Percentiles rank a stretch among this genome's conserved stretches.
phyloP scores from a whole-genome alignment of 2,797 vertebrate genomes.

The Natrix natrix region DNA sequence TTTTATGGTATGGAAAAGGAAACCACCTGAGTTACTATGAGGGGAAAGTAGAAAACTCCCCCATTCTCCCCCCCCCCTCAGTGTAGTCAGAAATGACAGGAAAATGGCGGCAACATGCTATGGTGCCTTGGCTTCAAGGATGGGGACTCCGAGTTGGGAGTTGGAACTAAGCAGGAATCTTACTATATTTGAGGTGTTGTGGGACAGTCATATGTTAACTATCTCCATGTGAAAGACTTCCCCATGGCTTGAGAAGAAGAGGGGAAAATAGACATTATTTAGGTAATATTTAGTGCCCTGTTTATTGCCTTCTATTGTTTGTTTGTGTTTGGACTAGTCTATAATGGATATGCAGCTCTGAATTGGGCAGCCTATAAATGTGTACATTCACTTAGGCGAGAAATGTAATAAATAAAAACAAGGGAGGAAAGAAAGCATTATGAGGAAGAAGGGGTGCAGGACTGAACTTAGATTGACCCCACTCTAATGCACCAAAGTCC shows the following conservation, averaged over 20 bases:
- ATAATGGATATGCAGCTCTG: neutral
- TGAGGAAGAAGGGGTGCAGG: neutral
- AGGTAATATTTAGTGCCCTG: neutral
- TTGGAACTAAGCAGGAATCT: too few relatives aligned
- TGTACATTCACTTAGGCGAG: neutral
- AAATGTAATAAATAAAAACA: neutral
- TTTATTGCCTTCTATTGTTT: neutral
- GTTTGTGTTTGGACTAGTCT: neutral
- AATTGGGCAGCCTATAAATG: neutral
- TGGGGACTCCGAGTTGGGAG: neutral
- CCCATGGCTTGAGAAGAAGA: neutral
- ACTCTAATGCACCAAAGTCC: neutral
- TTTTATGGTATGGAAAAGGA: neutral
- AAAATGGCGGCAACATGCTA: neutral
- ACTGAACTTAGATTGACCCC: neutral
- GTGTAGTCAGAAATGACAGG: neutral
- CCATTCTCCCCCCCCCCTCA: rapidly evolving
- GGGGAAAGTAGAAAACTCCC: neutral
- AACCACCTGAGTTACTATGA: neutral
- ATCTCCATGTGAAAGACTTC: neutral
- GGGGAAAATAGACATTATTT: neutral
- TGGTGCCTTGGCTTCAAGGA: neutral
- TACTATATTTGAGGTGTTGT: neutral
- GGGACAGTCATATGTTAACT: neutral
- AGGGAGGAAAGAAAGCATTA: neutral